These are phyloP conservation scores for Tricholauxania praeusta DNA, from an alignment of 2,888 invertebrate species.

Conservation along the genomic window DNA sequence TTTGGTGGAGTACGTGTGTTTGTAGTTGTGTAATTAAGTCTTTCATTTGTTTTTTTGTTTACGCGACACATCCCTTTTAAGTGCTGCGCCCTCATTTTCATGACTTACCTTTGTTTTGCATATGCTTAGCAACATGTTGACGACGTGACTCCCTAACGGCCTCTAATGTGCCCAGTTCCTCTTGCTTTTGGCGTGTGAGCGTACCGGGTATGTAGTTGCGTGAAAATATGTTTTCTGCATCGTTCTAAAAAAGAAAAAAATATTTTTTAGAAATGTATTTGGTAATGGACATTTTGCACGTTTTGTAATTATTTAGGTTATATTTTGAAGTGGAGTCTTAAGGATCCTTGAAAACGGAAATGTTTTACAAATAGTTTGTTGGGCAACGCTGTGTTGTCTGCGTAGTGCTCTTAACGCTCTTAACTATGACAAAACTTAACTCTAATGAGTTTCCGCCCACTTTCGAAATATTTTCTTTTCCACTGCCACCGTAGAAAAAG, in stretches of 20 bases:
- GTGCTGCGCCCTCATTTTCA: background rate
- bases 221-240: conserved; percentile 57
- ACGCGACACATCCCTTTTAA: background rate
- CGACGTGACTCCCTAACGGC: conserved; percentile 59
- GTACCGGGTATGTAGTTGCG: conserved; percentile 61
- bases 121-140: conserved; percentile 54
- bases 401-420: no score
- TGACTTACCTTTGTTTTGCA: conserved; percentile 57
- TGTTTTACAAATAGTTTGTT: no score
- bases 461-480: no score
- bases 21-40: background rate
- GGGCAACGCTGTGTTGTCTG: no score
- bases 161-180: conserved; percentile 60
- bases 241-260: conserved; percentile 51
- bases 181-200: conserved; percentile 60
- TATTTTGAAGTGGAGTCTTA: no score
- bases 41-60: background rate
- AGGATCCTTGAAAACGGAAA: no score
- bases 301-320: no score
- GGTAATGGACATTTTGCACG: no score
- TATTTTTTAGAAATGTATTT: conserved; percentile 8
- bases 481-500: no score
- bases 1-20: background rate
- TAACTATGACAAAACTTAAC: no score
- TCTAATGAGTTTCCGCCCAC: no score